phyloP scores from a whole-genome alignment of 2,797 vertebrate genomes.

The Ammospiza maritima region DNA sequence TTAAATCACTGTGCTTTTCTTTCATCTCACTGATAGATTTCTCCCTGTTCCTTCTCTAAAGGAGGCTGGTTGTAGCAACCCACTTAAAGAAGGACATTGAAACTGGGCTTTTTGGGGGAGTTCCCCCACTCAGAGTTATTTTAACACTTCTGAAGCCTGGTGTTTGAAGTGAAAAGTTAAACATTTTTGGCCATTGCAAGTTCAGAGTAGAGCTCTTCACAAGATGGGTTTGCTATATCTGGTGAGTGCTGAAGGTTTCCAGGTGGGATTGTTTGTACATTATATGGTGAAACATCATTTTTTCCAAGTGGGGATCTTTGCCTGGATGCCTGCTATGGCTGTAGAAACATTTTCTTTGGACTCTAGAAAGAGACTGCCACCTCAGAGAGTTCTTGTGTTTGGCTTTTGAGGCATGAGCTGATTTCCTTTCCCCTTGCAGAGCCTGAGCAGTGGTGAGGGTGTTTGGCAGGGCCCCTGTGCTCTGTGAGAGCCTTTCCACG shows the following conservation, averaged over 20 bases:
- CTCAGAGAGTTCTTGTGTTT: neutral
- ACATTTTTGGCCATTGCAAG: neutral
- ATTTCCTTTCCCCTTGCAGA: neutral
- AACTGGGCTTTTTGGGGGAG: neutral
- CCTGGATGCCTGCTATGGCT: neutral
- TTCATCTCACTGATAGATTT: neutral
- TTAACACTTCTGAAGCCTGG: neutral
- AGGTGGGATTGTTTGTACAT: neutral
- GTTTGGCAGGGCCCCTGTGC: neutral
- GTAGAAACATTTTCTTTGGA: neutral
- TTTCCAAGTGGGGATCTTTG: neutral
- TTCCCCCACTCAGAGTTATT: neutral
- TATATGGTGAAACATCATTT: neutral
- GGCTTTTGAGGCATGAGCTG: neutral
- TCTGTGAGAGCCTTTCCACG: neutral
- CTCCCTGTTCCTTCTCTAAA: neutral
- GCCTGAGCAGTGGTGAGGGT: neutral
- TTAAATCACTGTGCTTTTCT: neutral
- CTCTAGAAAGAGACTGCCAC: neutral
- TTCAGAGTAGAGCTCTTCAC: neutral
- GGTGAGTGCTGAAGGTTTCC: neutral
- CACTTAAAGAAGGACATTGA: neutral
- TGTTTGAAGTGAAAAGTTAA: neutral
- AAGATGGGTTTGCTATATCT: neutral
- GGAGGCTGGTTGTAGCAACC: neutral